Evolutionary conservation across 2,888 invertebrate genomes (phyloP), one percentile per base, ranked within the genome.

Genomic region (Sialis lutaria): DNA sequence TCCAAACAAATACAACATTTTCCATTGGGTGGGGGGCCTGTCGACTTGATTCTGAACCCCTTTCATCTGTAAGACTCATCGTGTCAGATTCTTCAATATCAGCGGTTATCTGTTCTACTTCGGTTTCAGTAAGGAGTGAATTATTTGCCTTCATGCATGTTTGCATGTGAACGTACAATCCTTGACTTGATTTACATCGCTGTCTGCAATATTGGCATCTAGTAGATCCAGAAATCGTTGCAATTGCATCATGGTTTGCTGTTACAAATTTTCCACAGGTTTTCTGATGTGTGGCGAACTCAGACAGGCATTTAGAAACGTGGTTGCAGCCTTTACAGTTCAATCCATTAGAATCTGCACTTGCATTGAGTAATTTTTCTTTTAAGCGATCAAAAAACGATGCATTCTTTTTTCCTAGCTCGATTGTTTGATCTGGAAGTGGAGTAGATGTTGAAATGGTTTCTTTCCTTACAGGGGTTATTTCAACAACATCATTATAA

Each of bases 171-270:
- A 76, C 67, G 51, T 79, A 69, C 43, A 90, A 69, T 65, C 88
- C 89, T 4, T 78, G 74, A 55, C 84, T 85, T 31, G 84, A 85
- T 66, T 89, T 89, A 64, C 88, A 90, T 50, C 88, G 74, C 61
- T 86, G 87, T 52, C 88, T 75, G 62, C 90, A 90, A 60, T 82
- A 79, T 63, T 87, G 87, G 61, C 90, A 90, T 49, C 89, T 74
- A 44, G 85, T 82, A 9, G 86, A 83, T 50, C 67, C 65, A 12
- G 51, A 45, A n/a, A 53, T 50, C 31, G 57, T 48, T 46, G 55
- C 59, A 69, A 74, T 39, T 69, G 57, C 35, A 69, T 42, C 52
- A 51, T 44, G 53, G 49, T 52, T 65, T 63, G 6, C 63, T 61
- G 10, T 49, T 46, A 39, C 64, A 50, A 66, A 61, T 50, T 65